Percentiles rank a stretch among this genome's conserved stretches.
These are phyloP conservation scores for Celastrina argiolus DNA, from an alignment of 2,888 invertebrate genomes.

Conservation along the genomic window DNA sequence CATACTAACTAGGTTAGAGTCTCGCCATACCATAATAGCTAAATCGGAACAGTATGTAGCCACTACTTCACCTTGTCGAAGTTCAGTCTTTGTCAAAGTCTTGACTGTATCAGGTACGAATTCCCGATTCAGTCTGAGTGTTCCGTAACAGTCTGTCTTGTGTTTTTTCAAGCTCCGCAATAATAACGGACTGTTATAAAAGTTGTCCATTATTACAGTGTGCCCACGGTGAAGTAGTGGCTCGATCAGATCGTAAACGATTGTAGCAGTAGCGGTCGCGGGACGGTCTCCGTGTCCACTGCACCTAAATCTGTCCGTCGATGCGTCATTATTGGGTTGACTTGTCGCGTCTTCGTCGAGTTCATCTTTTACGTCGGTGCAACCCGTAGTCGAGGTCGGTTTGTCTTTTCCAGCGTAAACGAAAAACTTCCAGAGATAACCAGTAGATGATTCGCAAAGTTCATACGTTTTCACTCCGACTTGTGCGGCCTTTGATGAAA, in stretches of 20 bases:
- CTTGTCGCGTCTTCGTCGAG: constrained; percentile 8
- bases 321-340: background rate
- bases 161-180: constrained; percentile 32
- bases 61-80: too few relatives aligned
- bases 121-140: constrained; percentile 34
- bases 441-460: constrained; percentile 31
- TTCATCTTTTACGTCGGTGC: background rate
- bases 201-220: constrained; percentile 38
- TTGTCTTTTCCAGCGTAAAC: constrained; percentile 7
- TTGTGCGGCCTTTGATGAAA: constrained; percentile 30
- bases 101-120: constrained; percentile 34
- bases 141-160: constrained; percentile 34
- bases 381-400: constrained; percentile 16
- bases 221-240: constrained; percentile 32
- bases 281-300: constrained; percentile 26
- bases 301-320: background rate
- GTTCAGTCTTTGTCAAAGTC: constrained; percentile 32
- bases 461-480: constrained; percentile 32
- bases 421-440: constrained; percentile 24
- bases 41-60: too few relatives aligned
- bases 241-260: constrained; percentile 32
- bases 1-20: constrained; percentile 35
- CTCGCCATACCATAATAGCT: too few relatives aligned
- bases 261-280: constrained; percentile 33
- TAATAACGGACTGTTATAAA: constrained; percentile 40